These are phyloP conservation scores for Eristalis tenax DNA, from an alignment of 2,888 invertebrate species.

Conservation along the genomic window DNA sequence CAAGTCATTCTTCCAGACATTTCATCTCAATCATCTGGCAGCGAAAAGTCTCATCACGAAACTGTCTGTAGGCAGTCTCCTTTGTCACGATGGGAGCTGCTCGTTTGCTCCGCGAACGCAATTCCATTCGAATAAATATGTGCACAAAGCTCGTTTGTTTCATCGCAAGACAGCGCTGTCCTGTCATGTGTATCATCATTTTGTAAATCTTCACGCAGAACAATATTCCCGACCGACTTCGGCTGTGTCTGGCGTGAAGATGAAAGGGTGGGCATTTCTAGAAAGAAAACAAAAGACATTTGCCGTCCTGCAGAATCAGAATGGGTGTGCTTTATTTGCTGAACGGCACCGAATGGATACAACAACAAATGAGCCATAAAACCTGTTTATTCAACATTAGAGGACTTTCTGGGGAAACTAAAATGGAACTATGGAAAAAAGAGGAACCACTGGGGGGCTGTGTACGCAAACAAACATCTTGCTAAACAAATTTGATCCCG, in stretches of 20 bases:
- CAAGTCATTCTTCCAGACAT: neutral
- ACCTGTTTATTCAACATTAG: constrained; percentile 23
- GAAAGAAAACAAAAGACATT: neutral
- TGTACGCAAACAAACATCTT: neutral
- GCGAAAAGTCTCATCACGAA: neutral
- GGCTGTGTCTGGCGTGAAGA: neutral
- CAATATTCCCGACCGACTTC: neutral
- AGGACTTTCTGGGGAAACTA: neutral
- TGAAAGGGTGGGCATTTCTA: constrained; percentile 8
- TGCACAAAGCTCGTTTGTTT: constrained; percentile 3
- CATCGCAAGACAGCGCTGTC: neutral
- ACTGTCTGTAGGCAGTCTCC: neutral
- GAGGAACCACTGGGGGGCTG: neutral
- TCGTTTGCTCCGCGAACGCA: neutral
- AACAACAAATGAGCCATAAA: neutral
- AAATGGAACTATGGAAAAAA: neutral
- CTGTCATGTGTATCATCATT: constrained; percentile 27
- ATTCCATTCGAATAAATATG: neutral
- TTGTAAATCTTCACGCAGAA: constrained; percentile 9
- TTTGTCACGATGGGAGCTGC: neutral
- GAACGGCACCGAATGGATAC: neutral
- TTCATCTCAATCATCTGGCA: neutral
- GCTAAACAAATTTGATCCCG: neutral
- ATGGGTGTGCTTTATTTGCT: neutral
- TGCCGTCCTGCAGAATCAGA: neutral